Conservation (phyloP, 2,797 vertebrate species). For the Hirundo rustica region DNA sequence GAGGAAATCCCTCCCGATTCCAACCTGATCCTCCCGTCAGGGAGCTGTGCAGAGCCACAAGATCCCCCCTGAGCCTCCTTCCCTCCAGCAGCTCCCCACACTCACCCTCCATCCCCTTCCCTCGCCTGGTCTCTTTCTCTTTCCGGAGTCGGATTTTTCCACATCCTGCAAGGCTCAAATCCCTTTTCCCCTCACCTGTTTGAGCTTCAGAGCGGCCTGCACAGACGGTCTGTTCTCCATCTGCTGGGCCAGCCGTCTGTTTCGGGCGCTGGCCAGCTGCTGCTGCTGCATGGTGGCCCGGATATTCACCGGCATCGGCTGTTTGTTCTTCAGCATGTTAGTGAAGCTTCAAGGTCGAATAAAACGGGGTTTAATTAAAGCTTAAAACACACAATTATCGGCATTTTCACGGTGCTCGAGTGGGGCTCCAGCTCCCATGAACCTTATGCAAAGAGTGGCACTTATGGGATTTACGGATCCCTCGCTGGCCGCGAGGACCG, state of each 20-base stretch:
- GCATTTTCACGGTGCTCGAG: conserved; percentile 80
- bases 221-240: conserved; percentile 99
- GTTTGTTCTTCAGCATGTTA: conserved; percentile 99
- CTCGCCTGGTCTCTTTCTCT: not conserved
- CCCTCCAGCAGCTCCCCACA: not conserved
- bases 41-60: rapidly evolving
- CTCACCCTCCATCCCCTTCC: not conserved
- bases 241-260: conserved; percentile 97
- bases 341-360: conserved; percentile 96
- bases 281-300: conserved; percentile 97
- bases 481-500: not conserved
- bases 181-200: conserved; percentile 84
- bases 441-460: conserved; percentile 73
- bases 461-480: conserved; percentile 62
- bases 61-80: rapidly evolving
- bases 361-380: conserved; percentile 83
- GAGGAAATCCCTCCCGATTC: not conserved
- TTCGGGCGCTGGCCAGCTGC: conserved; percentile 95
- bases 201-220: conserved; percentile 95
- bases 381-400: conserved; percentile 78
- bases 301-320: conserved; percentile 94
- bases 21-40: rapidly evolving
- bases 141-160: not conserved
- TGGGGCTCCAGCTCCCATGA: conserved; percentile 77
- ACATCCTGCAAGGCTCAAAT: not conserved